Conservation (phyloP, 2,888 invertebrate genomes). For the Drosophila parthenogenetica region DNA sequence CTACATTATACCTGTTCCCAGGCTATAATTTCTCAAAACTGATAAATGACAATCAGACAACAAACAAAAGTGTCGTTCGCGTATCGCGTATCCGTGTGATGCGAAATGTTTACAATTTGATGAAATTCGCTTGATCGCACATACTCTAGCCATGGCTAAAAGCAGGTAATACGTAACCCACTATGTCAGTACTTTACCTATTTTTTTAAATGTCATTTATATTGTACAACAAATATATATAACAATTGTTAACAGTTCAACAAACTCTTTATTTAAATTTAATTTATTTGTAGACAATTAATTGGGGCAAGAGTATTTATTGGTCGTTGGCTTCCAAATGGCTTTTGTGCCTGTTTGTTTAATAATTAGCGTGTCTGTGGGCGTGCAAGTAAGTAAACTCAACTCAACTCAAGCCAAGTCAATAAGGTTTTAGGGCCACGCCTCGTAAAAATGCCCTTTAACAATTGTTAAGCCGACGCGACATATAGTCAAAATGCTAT, state of each 20-base stretch:
- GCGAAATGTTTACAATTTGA: slow-evolving; percentile 9
- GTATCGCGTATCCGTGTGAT: slow-evolving; percentile 20
- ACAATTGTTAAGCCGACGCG: slow-evolving; percentile 4
- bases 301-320: background rate
- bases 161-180: background rate
- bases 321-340: background rate
- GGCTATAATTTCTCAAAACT: slow-evolving; percentile 20
- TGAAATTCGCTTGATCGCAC: slow-evolving; percentile 21
- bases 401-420: background rate
- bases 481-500: background rate
- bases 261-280: background rate
- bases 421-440: slow-evolving; percentile 28
- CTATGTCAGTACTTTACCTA: no score
- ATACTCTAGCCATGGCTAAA: background rate
- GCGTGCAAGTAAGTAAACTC: slow-evolving; percentile 7
- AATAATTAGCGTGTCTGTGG: slow-evolving; percentile 35
- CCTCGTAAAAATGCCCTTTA: slow-evolving; percentile 18
- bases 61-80: background rate
- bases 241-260: no score
- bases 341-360: slow-evolving; percentile 16
- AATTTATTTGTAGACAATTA: background rate
- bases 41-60: slow-evolving; percentile 16
- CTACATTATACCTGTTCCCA: slow-evolving; percentile 40
- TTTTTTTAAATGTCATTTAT: no score
- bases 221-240: no score